Evolutionary conservation across 2,113 vertebrate species (phyloP), one percentile per base, ranked within the genome.

Genomic region (Balaeniceps rex): DNA sequence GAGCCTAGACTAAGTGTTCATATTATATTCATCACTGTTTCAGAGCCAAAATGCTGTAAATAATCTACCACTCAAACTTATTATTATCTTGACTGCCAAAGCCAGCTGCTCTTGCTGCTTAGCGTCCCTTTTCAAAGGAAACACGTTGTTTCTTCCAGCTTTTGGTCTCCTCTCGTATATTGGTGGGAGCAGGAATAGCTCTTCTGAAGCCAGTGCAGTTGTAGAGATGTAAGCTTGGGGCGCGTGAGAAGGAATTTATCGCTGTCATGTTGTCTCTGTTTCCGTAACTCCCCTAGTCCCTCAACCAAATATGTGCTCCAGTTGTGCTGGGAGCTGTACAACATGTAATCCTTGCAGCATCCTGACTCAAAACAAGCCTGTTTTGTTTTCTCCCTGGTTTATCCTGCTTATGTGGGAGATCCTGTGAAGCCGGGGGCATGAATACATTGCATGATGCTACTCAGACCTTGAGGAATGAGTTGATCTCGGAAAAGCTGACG

Each of bases 11-110:
- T 58, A 64, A 63, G 81, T 44, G 78, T 65, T 93, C 77, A 47
- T 49, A 61, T 94, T 83, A 52, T 40, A 51, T 60, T 63, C 79
- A 77, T 17, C 66, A 12, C 36, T 64, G 84, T 21, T 88, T 49
- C 79, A 65, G 71, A 95, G 92, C 87, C 94, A 95, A 94, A 93
- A 85, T 28, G 54, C 71, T 94, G 88, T 88, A 86, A 97, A 94
- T 82, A 91, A 94, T 86, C 87, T 38, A 79, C 83, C 93, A 76
- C 68, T 88, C 5, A 0, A 96, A 87, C 38, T 94, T 46, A 84
- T 77, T 70, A 66, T 81, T 94, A 55, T 86, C 78, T 71, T 83
- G 42, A 49, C 65, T 88, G 94, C 86, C 93, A 88, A 77, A 93
- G 71, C 49, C 83, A 91, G 71, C 57, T 95, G 77, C 60, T 76